These are phyloP conservation scores for Mycogona germanica DNA, from an alignment of 2,888 invertebrate genomes.

Conservation along the genomic window DNA sequence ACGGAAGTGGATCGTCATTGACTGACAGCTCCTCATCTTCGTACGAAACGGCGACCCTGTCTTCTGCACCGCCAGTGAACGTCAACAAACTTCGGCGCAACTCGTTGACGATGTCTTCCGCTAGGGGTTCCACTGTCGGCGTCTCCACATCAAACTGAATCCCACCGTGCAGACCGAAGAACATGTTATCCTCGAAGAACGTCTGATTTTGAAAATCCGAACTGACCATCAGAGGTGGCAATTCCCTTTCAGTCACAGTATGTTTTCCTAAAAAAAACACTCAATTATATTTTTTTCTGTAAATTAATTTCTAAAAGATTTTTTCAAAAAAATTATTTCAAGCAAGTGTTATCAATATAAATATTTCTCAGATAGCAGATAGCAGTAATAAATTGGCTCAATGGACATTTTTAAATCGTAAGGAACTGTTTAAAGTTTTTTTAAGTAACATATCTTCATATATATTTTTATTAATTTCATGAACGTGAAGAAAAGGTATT, in stretches of 20 bases:
- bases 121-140: not conserved
- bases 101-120: not conserved
- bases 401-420: too few species aligned
- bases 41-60: not conserved
- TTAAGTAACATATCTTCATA: too few species aligned
- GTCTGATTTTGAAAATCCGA: conserved; percentile 12
- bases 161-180: conserved; percentile 12
- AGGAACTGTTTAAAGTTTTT: too few species aligned
- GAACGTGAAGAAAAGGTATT: too few species aligned
- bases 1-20: not conserved
- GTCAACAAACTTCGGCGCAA: not conserved
- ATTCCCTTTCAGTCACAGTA: conserved; percentile 12
- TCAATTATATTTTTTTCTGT: too few species aligned
- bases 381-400: too few species aligned
- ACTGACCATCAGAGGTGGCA: conserved; percentile 14
- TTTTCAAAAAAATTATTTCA: too few species aligned
- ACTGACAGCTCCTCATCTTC: not conserved
- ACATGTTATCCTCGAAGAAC: conserved; percentile 10
- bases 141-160: conserved; percentile 19
- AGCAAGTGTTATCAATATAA: too few species aligned
- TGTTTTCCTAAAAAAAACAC: too few species aligned
- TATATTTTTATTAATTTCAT: too few species aligned
- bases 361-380: too few species aligned
- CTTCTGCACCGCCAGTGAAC: not conserved
- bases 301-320: too few species aligned